These are phyloP conservation scores for Anolis sagrei DNA, from an alignment of 2,113 vertebrate species.

Conservation along the genomic window DNA sequence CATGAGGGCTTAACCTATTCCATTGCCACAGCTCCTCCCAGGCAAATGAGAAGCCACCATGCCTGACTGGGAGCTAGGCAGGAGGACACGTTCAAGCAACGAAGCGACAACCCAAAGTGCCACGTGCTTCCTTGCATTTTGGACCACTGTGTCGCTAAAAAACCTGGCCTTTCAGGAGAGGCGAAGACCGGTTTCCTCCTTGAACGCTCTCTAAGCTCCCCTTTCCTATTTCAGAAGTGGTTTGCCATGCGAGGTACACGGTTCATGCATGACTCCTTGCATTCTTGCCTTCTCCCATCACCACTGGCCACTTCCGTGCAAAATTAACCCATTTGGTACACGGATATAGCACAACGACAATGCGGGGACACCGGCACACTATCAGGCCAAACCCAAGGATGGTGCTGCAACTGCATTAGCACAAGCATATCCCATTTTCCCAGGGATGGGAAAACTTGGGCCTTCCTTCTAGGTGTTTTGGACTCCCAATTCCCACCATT, in stretches of 20 bases:
- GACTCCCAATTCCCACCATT: too few species aligned
- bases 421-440: too few species aligned
- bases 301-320: background rate
- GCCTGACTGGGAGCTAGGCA: too few species aligned
- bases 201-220: background rate
- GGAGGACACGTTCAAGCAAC: background rate
- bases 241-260: background rate
- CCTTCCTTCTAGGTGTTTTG: too few species aligned
- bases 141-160: background rate
- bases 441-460: too few species aligned
- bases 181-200: background rate
- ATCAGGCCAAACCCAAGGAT: background rate
- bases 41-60: background rate
- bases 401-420: background rate
- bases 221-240: background rate
- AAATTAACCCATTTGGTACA: conserved; percentile 13
- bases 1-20: too few species aligned
- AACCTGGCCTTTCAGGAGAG: background rate
- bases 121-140: background rate
- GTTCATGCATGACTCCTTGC: background rate
- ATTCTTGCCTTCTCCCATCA: background rate
- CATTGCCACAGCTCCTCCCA: too few species aligned
- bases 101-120: background rate
- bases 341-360: conserved; percentile 14
- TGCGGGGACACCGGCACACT: background rate